Conservation (phyloP, 1,140 invertebrate species). For the Caerostris extrusa region DNA sequence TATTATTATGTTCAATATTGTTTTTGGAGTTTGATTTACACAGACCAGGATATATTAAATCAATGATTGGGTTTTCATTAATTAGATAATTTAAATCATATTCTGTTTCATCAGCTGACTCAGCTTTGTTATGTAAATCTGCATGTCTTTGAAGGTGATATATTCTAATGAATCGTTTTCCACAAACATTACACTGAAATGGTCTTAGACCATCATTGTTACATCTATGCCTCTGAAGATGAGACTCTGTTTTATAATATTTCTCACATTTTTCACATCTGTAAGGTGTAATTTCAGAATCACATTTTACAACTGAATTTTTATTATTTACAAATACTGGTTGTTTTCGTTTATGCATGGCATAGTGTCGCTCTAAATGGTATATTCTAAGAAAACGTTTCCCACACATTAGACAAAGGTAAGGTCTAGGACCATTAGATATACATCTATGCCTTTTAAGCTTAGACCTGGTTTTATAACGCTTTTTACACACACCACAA, state of each 20-base stretch:
- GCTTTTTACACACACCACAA: neutral
- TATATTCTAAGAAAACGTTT: conserved; percentile 1
- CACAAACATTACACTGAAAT: conserved; percentile 8
- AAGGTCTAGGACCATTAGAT: neutral
- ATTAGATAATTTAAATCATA: neutral
- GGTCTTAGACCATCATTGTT: neutral
- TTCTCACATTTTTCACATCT: neutral
- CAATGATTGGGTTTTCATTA: no score
- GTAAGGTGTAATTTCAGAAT: neutral
- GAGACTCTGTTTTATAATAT: neutral
- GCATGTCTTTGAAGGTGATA: neutral
- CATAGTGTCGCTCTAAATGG: neutral
- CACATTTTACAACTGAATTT: no score
- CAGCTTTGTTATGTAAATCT: neutral
- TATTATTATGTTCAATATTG: neutral
- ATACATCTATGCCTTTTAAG: neutral
- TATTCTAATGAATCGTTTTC: neutral
- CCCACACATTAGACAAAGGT: conserved; percentile 16
- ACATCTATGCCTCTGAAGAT: neutral
- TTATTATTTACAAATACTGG: no score
- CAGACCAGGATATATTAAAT: neutral
- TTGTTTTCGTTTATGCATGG: neutral
- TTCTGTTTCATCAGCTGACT: neutral
- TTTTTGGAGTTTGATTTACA: neutral
- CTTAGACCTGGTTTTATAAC: neutral